Percentiles rank a stretch among this genome's conserved stretches.
These are phyloP conservation scores for Silurus asotus DNA, from an alignment of 2,113 vertebrate species.

Conservation along the genomic window DNA sequence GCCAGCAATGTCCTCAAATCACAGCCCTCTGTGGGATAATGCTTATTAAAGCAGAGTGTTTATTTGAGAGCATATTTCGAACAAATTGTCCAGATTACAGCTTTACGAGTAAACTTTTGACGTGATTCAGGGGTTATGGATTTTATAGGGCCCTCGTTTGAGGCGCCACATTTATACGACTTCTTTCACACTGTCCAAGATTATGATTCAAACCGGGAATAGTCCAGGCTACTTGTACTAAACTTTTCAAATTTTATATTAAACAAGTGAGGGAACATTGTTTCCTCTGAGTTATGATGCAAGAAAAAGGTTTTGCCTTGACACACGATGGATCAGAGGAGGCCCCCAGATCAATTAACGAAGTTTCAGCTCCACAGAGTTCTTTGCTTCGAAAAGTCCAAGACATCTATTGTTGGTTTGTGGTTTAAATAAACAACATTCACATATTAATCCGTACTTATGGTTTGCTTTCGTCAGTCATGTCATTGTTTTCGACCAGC, in stretches of 20 bases:
- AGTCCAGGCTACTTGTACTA: not conserved
- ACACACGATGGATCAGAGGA: not conserved
- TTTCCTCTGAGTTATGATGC: not conserved
- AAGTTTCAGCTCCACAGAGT: not conserved
- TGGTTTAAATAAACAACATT: not conserved
- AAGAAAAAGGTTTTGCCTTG: not conserved
- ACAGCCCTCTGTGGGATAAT: not conserved
- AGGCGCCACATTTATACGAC: not conserved
- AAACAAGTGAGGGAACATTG: not conserved
- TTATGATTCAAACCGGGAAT: not conserved
- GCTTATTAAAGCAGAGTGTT: slow-evolving; percentile 9
- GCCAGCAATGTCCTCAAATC: not conserved
- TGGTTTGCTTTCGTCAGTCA: not conserved
- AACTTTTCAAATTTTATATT: not conserved
- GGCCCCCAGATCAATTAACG: not conserved
- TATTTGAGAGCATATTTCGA: slow-evolving; percentile 10
- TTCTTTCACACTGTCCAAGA: not conserved
- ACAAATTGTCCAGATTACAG: not conserved
- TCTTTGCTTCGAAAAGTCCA: not conserved
- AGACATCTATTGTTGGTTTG: not conserved
- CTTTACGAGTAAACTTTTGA: not conserved
- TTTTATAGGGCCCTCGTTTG: not conserved
- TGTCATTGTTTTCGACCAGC: not conserved
- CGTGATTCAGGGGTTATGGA: not conserved
- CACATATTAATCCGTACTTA: not conserved